These are phyloP conservation scores for Geotrypetes seraphini DNA, from an alignment of 2,797 vertebrate species.

Conservation along the genomic window DNA sequence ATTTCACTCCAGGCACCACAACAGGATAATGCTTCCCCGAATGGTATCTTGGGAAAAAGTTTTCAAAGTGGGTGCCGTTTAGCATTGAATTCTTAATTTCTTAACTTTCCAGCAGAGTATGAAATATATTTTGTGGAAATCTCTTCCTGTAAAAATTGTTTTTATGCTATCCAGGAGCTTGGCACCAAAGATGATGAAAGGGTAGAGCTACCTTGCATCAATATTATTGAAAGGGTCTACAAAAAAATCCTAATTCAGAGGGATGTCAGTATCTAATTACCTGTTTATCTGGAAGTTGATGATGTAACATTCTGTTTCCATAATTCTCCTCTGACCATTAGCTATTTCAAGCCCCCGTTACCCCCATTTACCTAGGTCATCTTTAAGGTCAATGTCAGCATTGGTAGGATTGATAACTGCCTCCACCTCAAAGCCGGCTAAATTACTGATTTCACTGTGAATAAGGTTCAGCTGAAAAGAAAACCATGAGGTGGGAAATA, in stretches of 20 bases:
- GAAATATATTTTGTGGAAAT: too few species aligned
- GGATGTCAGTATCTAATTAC: slow-evolving; percentile 24
- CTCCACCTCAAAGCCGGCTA: slow-evolving; percentile 98
- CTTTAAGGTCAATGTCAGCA: slow-evolving; percentile 98
- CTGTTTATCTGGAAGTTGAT: slow-evolving; percentile 1
- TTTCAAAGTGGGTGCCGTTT: too few species aligned
- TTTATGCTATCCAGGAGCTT: too few species aligned
- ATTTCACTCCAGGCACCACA: too few species aligned
- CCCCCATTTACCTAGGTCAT: slow-evolving; percentile 94
- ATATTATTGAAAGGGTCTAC: too few species aligned
- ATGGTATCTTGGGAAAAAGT: too few species aligned
- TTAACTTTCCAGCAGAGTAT: too few species aligned
- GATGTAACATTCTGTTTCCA: slow-evolving; percentile 59
- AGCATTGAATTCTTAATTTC: too few species aligned
- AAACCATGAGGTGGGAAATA: slow-evolving; percentile 74
- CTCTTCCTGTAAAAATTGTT: too few species aligned
- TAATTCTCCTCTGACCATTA: slow-evolving; percentile 63
- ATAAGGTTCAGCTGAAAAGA: slow-evolving; percentile 96
- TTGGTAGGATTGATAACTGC: slow-evolving; percentile 98
- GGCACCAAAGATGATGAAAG: too few species aligned
- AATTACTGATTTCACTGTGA: slow-evolving; percentile 99
- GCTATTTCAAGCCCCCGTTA: slow-evolving; percentile 50
- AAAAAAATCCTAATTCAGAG: neutral
- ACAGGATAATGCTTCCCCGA: too few species aligned
- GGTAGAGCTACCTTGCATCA: too few species aligned